Conservation (phyloP, 2,888 invertebrate species). For the Synergus laeviventris region DNA sequence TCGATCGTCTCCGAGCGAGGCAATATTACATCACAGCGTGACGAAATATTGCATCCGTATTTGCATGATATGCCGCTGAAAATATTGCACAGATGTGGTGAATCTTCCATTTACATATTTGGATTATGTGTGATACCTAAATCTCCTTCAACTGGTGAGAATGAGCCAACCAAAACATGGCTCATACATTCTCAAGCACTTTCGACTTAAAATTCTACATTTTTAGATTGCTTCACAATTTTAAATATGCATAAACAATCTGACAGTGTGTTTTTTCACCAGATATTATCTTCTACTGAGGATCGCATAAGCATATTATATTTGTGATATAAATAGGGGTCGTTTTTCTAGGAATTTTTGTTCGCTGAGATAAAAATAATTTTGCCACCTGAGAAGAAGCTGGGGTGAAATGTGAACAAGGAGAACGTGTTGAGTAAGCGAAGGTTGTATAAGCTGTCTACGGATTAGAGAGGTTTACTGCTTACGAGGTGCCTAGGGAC, state of each 20-base stretch:
- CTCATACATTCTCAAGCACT: too few relatives aligned
- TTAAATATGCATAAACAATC: neutral
- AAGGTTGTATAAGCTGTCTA: slow-evolving; percentile 35
- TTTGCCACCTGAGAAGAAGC: slow-evolving; percentile 21
- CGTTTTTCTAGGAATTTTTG: slow-evolving; percentile 29
- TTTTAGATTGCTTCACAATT: neutral
- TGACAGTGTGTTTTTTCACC: neutral
- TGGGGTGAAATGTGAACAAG: slow-evolving; percentile 19
- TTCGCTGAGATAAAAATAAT: slow-evolving; percentile 6
- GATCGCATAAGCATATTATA: neutral
- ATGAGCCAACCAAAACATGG: neutral
- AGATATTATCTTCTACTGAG: neutral
- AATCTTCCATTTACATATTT: slow-evolving; percentile 11
- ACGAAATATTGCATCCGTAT: slow-evolving; percentile 10
- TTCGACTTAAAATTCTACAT: neutral
- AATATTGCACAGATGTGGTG: neutral
- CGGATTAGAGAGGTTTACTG: slow-evolving; percentile 39
- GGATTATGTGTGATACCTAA: slow-evolving; percentile 3
- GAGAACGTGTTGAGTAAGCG: slow-evolving; percentile 34
- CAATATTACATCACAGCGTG: slow-evolving; percentile 1
- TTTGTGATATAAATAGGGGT: slow-evolving; percentile 1
- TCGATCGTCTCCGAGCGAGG: slow-evolving; percentile 5
- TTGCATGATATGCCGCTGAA: slow-evolving; percentile 9
- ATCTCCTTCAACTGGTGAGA: neutral
- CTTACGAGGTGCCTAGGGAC: slow-evolving; percentile 31